Base-by-base conservation (phyloP, 2,113 vertebrate genomes). In the Triplophysa dalaica region DNA sequence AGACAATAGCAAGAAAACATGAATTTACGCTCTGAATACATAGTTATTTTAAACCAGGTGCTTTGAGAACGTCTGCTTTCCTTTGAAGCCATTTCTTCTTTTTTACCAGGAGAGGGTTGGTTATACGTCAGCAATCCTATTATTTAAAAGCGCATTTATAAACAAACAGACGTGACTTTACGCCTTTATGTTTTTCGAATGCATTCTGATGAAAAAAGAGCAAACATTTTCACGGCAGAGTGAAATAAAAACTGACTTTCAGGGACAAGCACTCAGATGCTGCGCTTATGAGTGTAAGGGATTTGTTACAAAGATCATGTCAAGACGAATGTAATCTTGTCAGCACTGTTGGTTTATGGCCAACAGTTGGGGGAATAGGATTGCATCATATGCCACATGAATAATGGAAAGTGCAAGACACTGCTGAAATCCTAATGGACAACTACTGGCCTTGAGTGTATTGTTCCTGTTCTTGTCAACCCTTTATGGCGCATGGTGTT, bases 1-100 rank as follows among this genome's bases (percentile, higher is more conserved):
- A 26, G 79, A 81, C 54, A 38, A 52, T 22, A 45, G 48, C 50
- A 60, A 65, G 38, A 63, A 38, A 72, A 63, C 48, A 74, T 17
- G 64, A 78, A 78, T 75, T 78, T 56, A 1, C 77, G 58, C 52
- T 38, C 63, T 38, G 81, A 83, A 85, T 85, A 75, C 78, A 85
- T 62, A 83, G 75, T 58, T 73, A 69, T 48, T 78, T 81, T 75
- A 78, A 65, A 81, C 80, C 81, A 85, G 60, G 70, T 70, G 29
- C 66, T 77, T 61, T 38, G 70, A 82, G 83, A 81, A 2, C 56
- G 41, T 22, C 19, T 8, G 52, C 77, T 64, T 78, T 68, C 58
- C 80, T 80, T 80, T 85, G 84, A 74, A 77, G 79, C 67, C 21
- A 43, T 66, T 63, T 63, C 52, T n/a, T 69, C 21, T 12, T 24